Evolutionary conservation across 2,113 vertebrate species (phyloP), one percentile per base, ranked within the genome.

Genomic region (Rousettus leschenaultii): DNA sequence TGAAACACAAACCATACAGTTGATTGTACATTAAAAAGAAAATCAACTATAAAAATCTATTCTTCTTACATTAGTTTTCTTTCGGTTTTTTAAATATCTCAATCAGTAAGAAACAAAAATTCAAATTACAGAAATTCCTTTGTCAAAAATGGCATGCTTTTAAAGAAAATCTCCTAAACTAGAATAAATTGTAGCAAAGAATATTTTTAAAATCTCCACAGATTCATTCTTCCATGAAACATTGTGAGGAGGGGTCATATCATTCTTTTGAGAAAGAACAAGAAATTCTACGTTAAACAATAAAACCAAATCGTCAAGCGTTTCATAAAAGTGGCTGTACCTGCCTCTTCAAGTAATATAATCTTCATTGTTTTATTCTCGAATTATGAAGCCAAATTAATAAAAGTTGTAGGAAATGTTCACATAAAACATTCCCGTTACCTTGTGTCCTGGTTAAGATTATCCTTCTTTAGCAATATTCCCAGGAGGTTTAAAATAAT

Each of bases 401-500:
- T 57, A 89, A 86, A 90, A 85, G 18, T 71, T 51, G 16, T 51
- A 88, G 45, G 12, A 91, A 82, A 8, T 70, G 3, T 48, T 68
- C 28, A 18, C 53, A 75, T 59, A 30, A 89, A 96, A 30, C 38
- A 51, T 24, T 6, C 12, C 43, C 95, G 3, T 97, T 98, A 99
- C 99, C 99, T 99, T 95, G 99, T 99, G 94, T 99, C 99, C 3
- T 98, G 98, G 97, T 99, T 99, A 88, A 99, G 99, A 92, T 99
- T 99, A 97, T 99, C 99, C 96, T 99, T 99, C 92, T 98, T 98
- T 95, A 99, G 98, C 95, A 99, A 98, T 84, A 98, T 97, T 89
- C 99, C 99, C 97, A 99, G 95, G 93, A 99, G 99, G 97, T 98
- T 99, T 43, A 99, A 98, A 95, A 99, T 99, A 26, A 99, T 99